Evolutionary conservation across 2,113 vertebrate genomes (phyloP).

Genomic region (Azemiops feae): DNA sequence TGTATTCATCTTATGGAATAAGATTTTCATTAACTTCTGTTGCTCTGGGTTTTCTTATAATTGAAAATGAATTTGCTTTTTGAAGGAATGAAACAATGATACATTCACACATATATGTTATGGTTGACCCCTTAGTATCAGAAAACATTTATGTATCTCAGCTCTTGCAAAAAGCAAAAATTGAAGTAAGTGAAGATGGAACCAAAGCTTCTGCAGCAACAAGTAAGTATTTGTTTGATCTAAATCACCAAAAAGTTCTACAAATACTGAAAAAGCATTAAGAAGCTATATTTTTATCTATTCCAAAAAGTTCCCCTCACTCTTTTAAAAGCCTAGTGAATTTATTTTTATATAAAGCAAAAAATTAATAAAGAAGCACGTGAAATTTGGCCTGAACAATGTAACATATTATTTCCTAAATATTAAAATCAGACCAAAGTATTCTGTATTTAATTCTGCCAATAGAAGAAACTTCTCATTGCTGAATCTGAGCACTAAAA

Average conservation of each 20-base stretch:
- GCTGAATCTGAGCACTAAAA: background rate
- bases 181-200: constrained; percentile 93
- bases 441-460: background rate
- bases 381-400: background rate
- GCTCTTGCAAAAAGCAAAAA: constrained; percentile 90
- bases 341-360: background rate
- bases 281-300: background rate
- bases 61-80: background rate
- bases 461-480: background rate
- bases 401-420: background rate
- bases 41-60: background rate
- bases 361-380: background rate
- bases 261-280: background rate
- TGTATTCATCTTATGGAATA: background rate
- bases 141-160: constrained; percentile 84
- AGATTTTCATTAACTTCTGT: background rate
- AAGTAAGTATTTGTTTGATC: constrained; percentile 69
- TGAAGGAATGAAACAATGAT: background rate
- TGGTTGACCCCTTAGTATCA: constrained; percentile 70
- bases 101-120: background rate
- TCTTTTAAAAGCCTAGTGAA: background rate
- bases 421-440: background rate
- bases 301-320: background rate
- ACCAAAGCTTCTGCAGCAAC: constrained; percentile 93
- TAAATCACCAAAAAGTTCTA: background rate